A percentile compares a stretch with the other conserved stretches of the same genome.
These are phyloP conservation scores for Sebastes wilsoni DNA, from an alignment of 2,797 vertebrate genomes.

Conservation along the genomic window DNA sequence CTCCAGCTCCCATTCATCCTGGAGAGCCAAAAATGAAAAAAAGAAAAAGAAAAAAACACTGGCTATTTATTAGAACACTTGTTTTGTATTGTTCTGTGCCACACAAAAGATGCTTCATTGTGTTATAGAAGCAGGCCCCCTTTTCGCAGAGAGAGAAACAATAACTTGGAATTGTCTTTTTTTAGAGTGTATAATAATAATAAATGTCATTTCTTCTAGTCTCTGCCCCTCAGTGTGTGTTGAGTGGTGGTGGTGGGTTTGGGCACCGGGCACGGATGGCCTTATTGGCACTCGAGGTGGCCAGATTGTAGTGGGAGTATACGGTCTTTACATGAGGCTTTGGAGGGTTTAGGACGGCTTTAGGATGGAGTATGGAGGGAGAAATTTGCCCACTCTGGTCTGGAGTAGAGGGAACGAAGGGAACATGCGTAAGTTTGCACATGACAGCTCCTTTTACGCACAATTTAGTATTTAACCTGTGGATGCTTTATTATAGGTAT, in stretches of 20 bases:
- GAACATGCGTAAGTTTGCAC: constrained; percentile 89
- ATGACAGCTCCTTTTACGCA: constrained; percentile 48
- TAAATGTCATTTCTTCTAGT: constrained; percentile 95
- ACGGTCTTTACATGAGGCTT: constrained; percentile 80
- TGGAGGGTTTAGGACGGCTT: constrained; percentile 81
- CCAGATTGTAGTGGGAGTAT: constrained; percentile 84
- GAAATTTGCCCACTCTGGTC: constrained; percentile 77
- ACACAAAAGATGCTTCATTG: constrained; percentile 98
- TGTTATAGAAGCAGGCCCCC: constrained; percentile 86
- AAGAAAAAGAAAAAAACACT: constrained; percentile 81
- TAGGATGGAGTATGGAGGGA: constrained; percentile 69
- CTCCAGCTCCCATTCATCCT: constrained; percentile 94
- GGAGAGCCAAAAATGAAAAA: constrained; percentile 73
- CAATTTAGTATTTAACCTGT: constrained; percentile 9
- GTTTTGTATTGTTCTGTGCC: constrained; percentile 96
- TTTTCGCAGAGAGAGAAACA: constrained; percentile 90
- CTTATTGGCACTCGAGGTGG: constrained; percentile 83
- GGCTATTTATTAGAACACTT: constrained; percentile 99
- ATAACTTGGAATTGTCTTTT: constrained; percentile 99
- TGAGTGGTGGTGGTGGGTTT: constrained; percentile 83
- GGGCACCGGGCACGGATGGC: constrained; percentile 88
- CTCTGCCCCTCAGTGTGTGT: constrained; percentile 87
- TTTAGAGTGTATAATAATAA: constrained; percentile 98
- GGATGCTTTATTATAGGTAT: neutral
- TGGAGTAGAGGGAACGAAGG: constrained; percentile 80